Percentiles rank a stretch among this genome's conserved stretches.
Conservation (phyloP, 2,113 vertebrate species). For the Eretmochelys imbricata region DNA sequence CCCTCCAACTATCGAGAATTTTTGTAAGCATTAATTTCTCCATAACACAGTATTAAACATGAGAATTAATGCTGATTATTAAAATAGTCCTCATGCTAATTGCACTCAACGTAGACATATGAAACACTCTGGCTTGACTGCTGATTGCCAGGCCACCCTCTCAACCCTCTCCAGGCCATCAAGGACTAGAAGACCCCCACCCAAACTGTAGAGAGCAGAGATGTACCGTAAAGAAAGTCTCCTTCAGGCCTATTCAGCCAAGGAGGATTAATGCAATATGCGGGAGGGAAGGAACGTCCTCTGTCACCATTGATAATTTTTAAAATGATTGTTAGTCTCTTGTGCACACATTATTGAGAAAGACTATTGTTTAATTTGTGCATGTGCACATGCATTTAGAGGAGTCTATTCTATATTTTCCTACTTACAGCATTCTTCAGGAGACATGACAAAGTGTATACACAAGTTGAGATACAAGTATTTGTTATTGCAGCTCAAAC, state of each 20-base stretch:
- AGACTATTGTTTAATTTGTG: not conserved
- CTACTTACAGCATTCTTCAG: not conserved
- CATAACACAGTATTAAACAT: not conserved
- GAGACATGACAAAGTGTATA: not conserved
- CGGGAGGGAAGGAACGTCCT: not conserved
- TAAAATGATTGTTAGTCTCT: not conserved
- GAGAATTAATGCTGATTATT: not conserved
- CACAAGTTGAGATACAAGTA: not conserved
- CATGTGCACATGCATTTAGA: not conserved
- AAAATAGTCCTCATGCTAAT: not conserved
- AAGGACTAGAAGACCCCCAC: not conserved
- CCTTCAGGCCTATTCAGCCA: rapidly evolving
- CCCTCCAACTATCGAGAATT: not conserved
- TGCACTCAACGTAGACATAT: not conserved
- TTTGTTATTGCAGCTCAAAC: not conserved
- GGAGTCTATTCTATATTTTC: not conserved
- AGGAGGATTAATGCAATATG: not conserved
- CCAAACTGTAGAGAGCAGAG: not conserved
- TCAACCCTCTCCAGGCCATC: too few species aligned
- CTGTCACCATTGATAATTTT: not conserved
- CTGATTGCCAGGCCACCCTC: too few species aligned
- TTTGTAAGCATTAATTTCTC: not conserved
- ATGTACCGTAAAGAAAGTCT: not conserved
- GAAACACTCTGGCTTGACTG: not conserved
- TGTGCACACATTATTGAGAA: not conserved